Percentiles rank a stretch among this genome's conserved stretches.
Evolutionary conservation across 1,140 invertebrate species (phyloP).

Genomic region (Leguminivora glycinivorella): DNA sequence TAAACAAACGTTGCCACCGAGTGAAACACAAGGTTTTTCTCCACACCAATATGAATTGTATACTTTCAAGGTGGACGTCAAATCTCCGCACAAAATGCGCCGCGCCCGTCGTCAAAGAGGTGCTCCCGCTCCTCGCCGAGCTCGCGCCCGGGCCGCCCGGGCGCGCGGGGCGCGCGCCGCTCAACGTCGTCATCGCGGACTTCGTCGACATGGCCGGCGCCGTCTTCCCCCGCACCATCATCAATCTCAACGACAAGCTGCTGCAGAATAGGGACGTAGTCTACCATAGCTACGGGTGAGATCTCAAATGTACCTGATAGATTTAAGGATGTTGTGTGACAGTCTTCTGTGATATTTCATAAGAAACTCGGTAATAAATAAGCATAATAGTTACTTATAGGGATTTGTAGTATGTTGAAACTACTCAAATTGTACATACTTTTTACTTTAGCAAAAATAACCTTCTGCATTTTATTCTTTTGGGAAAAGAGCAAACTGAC

Average conservation of each 20-base stretch:
- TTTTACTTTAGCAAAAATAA: neutral
- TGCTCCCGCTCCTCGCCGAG: conserved; percentile 76
- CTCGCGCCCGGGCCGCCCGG: conserved; percentile 76
- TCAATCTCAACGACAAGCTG: conserved; percentile 79
- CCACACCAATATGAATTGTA: neutral
- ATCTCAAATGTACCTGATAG: conserved; percentile 49
- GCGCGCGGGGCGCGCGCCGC: conserved; percentile 44
- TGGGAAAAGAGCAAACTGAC: no score
- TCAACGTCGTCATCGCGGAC: conserved; percentile 83
- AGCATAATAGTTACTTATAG: neutral
- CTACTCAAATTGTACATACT: neutral
- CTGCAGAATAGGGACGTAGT: conserved; percentile 52
- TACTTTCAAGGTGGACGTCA: conserved; percentile 66
- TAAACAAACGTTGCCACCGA: no score
- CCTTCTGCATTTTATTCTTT: conserved; percentile 15
- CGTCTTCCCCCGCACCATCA: conserved; percentile 79
- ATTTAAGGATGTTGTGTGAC: conserved; percentile 28
- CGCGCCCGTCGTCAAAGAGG: conserved; percentile 76
- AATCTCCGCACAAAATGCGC: conserved; percentile 75
- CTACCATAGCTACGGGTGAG: conserved; percentile 54
- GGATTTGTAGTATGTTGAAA: neutral
- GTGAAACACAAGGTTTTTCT: neutral
- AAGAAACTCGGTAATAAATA: neutral
- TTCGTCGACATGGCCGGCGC: conserved; percentile 80
- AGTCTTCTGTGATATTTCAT: conserved; percentile 19